A percentile compares a stretch with the other conserved stretches of the same genome.
phyloP scores from a whole-genome alignment of 1,140 invertebrate genomes.

The Goniozus legneri region DNA sequence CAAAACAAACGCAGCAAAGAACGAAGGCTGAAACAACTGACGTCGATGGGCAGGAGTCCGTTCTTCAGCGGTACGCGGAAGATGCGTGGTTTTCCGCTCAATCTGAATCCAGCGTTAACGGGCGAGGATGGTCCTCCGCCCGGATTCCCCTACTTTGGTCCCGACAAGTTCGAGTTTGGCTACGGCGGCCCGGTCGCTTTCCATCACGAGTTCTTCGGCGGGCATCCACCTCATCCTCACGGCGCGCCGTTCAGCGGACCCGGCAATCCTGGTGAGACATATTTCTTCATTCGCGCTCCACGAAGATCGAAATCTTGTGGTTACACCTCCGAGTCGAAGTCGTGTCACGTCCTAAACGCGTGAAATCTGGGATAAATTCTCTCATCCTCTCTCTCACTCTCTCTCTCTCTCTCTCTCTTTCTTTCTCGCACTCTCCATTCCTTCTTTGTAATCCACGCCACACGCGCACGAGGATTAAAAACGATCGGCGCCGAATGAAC shows the following conservation, averaged over 20 bases:
- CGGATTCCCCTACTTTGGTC: constrained; percentile 81
- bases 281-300: too few relatives aligned
- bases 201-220: constrained; percentile 85
- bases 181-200: constrained; percentile 82
- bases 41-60: constrained; percentile 85
- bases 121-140: constrained; percentile 70
- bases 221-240: constrained; percentile 67
- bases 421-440: too few relatives aligned
- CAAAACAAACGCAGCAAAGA: constrained; percentile 99
- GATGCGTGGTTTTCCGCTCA: constrained; percentile 86
- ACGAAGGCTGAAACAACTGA: constrained; percentile 86
- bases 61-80: constrained; percentile 87
- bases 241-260: constrained; percentile 71
- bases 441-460: too few relatives aligned
- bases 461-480: too few relatives aligned
- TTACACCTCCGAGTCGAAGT: too few relatives aligned
- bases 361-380: background rate
- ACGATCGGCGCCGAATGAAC: too few relatives aligned
- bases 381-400: background rate
- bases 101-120: constrained; percentile 78
- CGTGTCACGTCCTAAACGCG: too few relatives aligned
- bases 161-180: constrained; percentile 82
- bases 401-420: too few relatives aligned
- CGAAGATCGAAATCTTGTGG: too few relatives aligned
- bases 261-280: constrained; percentile 58